Evolutionary conservation across 1,140 invertebrate genomes (phyloP).

Genomic region (Drosophila tristis): DNA sequence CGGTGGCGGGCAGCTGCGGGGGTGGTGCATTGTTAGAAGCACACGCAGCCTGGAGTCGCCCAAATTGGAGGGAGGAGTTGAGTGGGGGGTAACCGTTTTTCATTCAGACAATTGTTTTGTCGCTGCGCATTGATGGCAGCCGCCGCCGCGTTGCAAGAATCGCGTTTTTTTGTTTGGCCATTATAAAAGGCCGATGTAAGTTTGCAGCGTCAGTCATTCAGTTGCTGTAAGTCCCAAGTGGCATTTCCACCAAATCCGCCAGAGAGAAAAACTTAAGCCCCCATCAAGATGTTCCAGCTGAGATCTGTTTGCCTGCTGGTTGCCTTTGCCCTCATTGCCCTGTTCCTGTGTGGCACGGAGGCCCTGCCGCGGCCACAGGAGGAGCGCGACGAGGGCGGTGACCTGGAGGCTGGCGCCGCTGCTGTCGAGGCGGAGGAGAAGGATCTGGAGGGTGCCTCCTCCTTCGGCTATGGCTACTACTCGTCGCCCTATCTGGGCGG

Average conservation of each 20-base stretch:
- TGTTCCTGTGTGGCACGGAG: conserved; percentile 35
- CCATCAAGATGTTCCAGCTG: conserved; percentile 55
- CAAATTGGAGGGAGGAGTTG: conserved; percentile 46
- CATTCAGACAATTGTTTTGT: conserved; percentile 78
- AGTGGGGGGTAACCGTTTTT: conserved; percentile 35
- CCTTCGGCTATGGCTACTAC: conserved; percentile 76
- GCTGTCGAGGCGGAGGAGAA: conserved; percentile 67
- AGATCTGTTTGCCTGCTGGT: conserved; percentile 50
- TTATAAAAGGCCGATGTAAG: conserved; percentile 71
- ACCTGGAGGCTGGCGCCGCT: conserved; percentile 59
- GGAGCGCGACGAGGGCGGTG: conserved; percentile 45
- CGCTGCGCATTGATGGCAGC: conserved; percentile 75
- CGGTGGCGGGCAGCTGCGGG: conserved; percentile 3
- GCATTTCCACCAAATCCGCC: conserved; percentile 50
- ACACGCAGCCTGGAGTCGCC: conserved; percentile 69
- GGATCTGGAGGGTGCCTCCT: conserved; percentile 73
- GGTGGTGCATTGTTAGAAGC: conserved; percentile 56
- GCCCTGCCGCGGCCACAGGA: conserved; percentile 65
- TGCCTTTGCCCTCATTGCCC: conserved; percentile 45
- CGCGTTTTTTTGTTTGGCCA: conserved; percentile 32
- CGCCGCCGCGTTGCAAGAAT: conserved; percentile 74
- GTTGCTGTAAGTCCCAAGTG: conserved; percentile 69
- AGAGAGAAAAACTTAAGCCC: conserved; percentile 20
- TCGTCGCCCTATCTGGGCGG: conserved; percentile 69
- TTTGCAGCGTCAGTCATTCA: conserved; percentile 63